Evolutionary conservation across 2,797 vertebrate genomes (phyloP).

Genomic region (Trichosurus vulpecula): DNA sequence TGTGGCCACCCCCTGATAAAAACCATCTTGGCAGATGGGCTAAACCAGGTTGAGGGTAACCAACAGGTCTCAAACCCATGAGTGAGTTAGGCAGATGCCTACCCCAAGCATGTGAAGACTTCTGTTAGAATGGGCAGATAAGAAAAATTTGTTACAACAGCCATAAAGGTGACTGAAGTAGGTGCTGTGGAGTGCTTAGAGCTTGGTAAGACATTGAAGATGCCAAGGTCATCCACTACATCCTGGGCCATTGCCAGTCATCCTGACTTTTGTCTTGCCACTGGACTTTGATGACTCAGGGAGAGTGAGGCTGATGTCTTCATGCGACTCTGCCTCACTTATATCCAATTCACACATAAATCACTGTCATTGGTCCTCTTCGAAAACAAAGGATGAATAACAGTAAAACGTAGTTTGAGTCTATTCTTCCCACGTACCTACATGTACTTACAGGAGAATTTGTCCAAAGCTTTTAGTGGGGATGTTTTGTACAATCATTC

Average conservation of each 20-base stretch:
- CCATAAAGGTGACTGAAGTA: background rate
- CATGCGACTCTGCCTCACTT: no score
- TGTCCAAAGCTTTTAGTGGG: background rate
- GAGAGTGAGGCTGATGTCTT: no score
- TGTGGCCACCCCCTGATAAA: background rate
- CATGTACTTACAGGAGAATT: background rate
- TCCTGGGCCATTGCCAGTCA: background rate
- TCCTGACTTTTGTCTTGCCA: background rate
- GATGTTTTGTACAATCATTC: background rate
- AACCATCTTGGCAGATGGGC: no score
- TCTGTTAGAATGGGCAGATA: background rate
- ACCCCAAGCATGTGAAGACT: background rate
- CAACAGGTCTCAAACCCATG: no score
- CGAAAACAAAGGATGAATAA: no score
- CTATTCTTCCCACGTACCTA: background rate
- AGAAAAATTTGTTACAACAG: background rate
- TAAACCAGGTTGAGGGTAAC: no score
- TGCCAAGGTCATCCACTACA: no score
- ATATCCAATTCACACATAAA: no score
- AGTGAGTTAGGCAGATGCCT: background rate
- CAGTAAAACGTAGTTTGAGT: background rate
- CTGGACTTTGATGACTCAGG: no score
- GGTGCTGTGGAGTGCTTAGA: no score
- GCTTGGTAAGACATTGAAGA: background rate
- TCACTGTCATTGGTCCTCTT: no score